Percentiles rank a stretch among this genome's conserved stretches.
These are phyloP conservation scores for Girardinichthys multiradiatus DNA, from an alignment of 2,113 vertebrate species.

Conservation along the genomic window DNA sequence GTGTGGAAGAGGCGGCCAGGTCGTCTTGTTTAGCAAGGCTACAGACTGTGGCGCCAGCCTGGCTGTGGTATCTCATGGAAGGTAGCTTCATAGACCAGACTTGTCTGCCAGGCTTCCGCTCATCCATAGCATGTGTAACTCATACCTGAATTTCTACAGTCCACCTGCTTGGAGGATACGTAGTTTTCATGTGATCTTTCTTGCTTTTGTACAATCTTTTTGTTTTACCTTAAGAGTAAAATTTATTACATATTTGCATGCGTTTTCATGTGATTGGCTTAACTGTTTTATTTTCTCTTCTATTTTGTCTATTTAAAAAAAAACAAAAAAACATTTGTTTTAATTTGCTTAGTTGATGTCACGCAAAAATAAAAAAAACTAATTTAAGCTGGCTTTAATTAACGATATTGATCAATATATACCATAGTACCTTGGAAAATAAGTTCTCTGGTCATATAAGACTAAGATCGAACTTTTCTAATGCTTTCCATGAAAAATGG, in stretches of 20 bases:
- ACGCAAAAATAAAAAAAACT: neutral
- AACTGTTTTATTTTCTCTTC: neutral
- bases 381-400: too few relatives aligned
- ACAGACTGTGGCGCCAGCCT: slow-evolving; percentile 62
- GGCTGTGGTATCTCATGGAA: slow-evolving; percentile 63
- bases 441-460: too few relatives aligned
- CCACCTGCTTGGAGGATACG: slow-evolving; percentile 38
- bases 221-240: neutral
- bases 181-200: neutral
- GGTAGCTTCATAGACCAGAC: slow-evolving; percentile 52
- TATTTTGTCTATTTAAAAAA: neutral
- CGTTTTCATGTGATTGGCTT: neutral
- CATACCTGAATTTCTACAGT: slow-evolving; percentile 45
- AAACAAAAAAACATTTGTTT: neutral
- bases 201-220: neutral
- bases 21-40: slow-evolving; percentile 58
- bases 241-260: neutral
- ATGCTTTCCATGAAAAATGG: too few relatives aligned
- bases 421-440: too few relatives aligned
- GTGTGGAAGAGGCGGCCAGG: slow-evolving; percentile 45
- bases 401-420: too few relatives aligned
- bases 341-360: neutral
- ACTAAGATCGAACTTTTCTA: too few relatives aligned
- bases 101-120: slow-evolving; percentile 39
- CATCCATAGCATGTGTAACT: slow-evolving; percentile 47